Percentiles rank a stretch among this genome's conserved stretches.
Conservation (phyloP, 2,797 vertebrate species). For the Gephyroberyx darwinii region DNA sequence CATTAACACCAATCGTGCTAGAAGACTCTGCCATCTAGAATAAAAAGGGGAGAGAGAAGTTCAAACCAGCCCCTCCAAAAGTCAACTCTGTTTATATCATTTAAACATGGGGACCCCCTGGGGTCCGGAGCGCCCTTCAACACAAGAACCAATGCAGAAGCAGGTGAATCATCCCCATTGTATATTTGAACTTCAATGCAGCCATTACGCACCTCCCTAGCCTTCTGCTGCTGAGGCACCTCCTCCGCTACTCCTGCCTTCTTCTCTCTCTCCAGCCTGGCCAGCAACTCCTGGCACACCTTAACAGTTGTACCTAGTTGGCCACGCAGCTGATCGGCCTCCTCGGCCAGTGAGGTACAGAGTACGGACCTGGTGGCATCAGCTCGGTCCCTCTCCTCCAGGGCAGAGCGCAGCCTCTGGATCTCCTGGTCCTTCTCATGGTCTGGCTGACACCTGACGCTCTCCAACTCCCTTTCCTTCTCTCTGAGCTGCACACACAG, state of each 20-base stretch:
- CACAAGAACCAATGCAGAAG: not conserved
- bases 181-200: not conserved
- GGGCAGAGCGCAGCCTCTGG: slow-evolving; percentile 74
- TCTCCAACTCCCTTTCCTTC: slow-evolving; percentile 83
- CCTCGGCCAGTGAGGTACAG: slow-evolving; percentile 87
- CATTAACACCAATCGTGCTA: slow-evolving; percentile 62
- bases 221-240: slow-evolving; percentile 48
- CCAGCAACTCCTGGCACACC: slow-evolving; percentile 92
- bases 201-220: slow-evolving; percentile 77
- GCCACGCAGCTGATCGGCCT: slow-evolving; percentile 86
- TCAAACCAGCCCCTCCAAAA: not conserved
- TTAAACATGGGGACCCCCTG: not conserved
- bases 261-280: slow-evolving; percentile 83
- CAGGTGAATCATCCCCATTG: not conserved
- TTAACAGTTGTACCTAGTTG: slow-evolving; percentile 87
- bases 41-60: slow-evolving; percentile 28
- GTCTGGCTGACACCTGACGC: slow-evolving; percentile 76
- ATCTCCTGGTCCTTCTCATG: slow-evolving; percentile 87
- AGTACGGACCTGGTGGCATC: slow-evolving; percentile 86
- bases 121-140: not conserved
- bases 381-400: slow-evolving; percentile 82
- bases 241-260: slow-evolving; percentile 48
- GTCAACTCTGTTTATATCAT: not conserved
- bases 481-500: slow-evolving; percentile 81
- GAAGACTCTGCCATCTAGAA: slow-evolving; percentile 66